A percentile compares a stretch with the other conserved stretches of the same genome.
Evolutionary conservation across 2,888 invertebrate species (phyloP).

Genomic region (Mystacides longicornis): DNA sequence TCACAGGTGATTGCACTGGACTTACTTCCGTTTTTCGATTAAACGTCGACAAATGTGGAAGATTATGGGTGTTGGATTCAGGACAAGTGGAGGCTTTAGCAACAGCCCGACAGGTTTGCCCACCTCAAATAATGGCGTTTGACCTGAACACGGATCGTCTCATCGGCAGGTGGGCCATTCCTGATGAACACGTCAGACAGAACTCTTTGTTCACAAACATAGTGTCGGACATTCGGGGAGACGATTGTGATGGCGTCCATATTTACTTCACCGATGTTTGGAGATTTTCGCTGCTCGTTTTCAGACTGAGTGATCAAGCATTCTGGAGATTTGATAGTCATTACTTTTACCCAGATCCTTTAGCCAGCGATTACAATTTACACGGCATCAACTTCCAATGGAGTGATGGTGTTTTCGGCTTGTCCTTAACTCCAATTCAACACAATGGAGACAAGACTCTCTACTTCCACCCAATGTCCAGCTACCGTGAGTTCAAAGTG

Average conservation of each 20-base stretch:
- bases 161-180: conserved; percentile 57
- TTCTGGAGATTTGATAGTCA: conserved; percentile 63
- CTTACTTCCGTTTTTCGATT: conserved; percentile 72
- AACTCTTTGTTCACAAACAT: conserved; percentile 63
- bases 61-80: conserved; percentile 75
- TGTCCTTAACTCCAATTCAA: conserved; percentile 57
- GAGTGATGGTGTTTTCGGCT: conserved; percentile 74
- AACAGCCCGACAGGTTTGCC: conserved; percentile 60
- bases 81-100: conserved; percentile 65
- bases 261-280: conserved; percentile 66
- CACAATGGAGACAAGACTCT: conserved; percentile 52
- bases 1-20: conserved; percentile 50
- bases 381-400: conserved; percentile 73
- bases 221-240: conserved; percentile 52
- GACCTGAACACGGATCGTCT: conserved; percentile 59
- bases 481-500: conserved; percentile 70
- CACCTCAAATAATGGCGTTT: conserved; percentile 66
- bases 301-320: conserved; percentile 49
- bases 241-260: conserved; percentile 55
- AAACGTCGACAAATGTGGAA: conserved; percentile 64
- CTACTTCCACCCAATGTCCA: conserved; percentile 77
- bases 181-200: conserved; percentile 55
- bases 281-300: conserved; percentile 57
- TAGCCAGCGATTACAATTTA: conserved; percentile 65
- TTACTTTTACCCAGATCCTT: conserved; percentile 63